phyloP scores from a whole-genome alignment of 1,140 invertebrate species.

The Batillaria attramentaria region DNA sequence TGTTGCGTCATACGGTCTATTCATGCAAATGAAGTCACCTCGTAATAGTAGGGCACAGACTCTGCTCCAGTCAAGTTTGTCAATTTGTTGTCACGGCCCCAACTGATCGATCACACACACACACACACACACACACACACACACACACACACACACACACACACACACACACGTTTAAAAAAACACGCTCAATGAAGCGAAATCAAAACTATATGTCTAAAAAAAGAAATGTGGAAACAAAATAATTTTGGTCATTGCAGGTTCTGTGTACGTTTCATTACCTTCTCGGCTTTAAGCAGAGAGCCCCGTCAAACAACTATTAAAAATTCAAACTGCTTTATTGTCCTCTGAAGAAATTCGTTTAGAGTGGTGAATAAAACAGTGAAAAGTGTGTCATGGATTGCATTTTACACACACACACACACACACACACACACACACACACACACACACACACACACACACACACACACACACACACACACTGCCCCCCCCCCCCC shows the following conservation, averaged over 20 bases:
- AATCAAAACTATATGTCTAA: no score
- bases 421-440: not conserved
- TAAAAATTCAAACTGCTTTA: not conserved
- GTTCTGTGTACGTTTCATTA: not conserved
- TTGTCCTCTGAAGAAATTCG: not conserved
- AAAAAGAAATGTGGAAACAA: not conserved
- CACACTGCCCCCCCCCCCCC: no score
- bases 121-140: not conserved
- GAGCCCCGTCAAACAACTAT: no score
- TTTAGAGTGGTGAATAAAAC: not conserved
- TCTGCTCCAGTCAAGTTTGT: not conserved
- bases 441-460: conserved; percentile 9
- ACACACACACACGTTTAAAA: not conserved
- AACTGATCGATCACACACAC: not conserved
- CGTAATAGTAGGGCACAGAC: not conserved
- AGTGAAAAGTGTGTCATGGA: not conserved
- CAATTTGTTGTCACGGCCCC: not conserved
- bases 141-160: not conserved
- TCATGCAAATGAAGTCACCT: no score
- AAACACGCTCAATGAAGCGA: not conserved
- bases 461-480: conserved; percentile 24
- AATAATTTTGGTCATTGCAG: not conserved
- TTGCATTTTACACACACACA: not conserved
- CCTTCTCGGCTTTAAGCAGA: not conserved
- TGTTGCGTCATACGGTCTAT: no score